A percentile compares a stretch with the other conserved stretches of the same genome.
These are phyloP conservation scores for Protobothrops mucrosquamatus DNA, from an alignment of 2,113 vertebrate species.

Conservation along the genomic window DNA sequence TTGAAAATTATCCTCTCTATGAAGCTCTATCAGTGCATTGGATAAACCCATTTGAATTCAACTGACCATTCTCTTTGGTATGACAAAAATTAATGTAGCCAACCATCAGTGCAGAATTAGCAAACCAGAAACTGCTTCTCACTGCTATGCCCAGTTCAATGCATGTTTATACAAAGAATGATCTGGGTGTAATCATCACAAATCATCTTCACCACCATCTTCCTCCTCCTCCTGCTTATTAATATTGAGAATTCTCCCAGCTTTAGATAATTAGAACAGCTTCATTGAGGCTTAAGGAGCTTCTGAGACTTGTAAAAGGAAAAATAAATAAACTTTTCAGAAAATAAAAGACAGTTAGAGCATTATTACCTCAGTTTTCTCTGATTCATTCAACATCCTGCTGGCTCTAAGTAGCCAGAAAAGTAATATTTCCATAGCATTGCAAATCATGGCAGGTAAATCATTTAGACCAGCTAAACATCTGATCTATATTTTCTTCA, in stretches of 20 bases:
- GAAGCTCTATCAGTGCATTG: slow-evolving; percentile 69
- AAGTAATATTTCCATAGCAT: background rate
- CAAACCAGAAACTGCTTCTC: background rate
- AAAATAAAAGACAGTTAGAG: background rate
- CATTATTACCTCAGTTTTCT: background rate
- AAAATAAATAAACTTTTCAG: background rate
- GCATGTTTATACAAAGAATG: background rate
- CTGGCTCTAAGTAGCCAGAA: background rate
- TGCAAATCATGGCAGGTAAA: background rate
- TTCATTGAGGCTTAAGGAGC: background rate
- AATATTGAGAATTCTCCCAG: background rate
- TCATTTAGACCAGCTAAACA: background rate
- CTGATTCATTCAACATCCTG: background rate
- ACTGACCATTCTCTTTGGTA: slow-evolving; percentile 61
- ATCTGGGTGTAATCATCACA: background rate
- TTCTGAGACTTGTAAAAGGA: background rate
- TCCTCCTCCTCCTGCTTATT: background rate
- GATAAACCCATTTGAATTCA: slow-evolving; percentile 66
- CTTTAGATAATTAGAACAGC: background rate
- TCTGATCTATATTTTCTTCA: background rate
- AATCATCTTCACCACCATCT: background rate
- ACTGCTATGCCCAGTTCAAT: background rate
- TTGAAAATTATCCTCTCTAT: slow-evolving; percentile 69
- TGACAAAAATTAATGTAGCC: slow-evolving; percentile 68
- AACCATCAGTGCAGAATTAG: slow-evolving; percentile 34